Conservation (phyloP, 2,888 invertebrate genomes). For the Polia nebulosa region DNA sequence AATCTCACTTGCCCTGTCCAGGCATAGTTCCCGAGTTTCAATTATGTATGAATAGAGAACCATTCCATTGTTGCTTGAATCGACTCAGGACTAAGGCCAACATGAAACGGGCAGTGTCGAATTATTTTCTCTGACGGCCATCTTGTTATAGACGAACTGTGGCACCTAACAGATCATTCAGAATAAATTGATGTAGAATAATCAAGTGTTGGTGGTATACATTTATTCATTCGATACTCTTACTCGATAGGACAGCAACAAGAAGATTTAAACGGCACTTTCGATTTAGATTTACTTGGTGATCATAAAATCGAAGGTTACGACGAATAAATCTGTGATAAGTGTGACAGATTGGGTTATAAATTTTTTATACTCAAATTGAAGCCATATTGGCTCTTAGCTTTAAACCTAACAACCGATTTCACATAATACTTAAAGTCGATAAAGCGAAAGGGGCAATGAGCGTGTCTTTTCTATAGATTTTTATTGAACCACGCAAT, state of each 20-base stretch:
- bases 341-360: constrained; percentile 31
- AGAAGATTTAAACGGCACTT: constrained; percentile 1
- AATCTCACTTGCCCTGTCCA: neutral
- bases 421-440: constrained; percentile 10
- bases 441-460: constrained; percentile 6
- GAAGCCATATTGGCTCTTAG: constrained; percentile 28
- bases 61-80: constrained; percentile 16
- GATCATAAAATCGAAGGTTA: constrained; percentile 38
- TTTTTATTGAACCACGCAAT: constrained; percentile 27
- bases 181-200: neutral
- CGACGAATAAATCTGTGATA: constrained; percentile 36
- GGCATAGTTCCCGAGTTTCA: constrained; percentile 19
- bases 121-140: constrained; percentile 1
- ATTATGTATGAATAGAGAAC: constrained; percentile 32
- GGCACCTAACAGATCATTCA: neutral
- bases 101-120: constrained; percentile 2
- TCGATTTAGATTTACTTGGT: constrained; percentile 17
- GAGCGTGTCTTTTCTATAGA: constrained; percentile 7
- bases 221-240: neutral
- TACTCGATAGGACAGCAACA: neutral
- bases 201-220: neutral
- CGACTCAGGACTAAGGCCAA: neutral
- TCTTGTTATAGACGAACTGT: neutral
- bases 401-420: constrained; percentile 16
- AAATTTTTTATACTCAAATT: constrained; percentile 23